Evolutionary conservation across 2,888 invertebrate genomes (phyloP).

Genomic region (Anaspis maculata): DNA sequence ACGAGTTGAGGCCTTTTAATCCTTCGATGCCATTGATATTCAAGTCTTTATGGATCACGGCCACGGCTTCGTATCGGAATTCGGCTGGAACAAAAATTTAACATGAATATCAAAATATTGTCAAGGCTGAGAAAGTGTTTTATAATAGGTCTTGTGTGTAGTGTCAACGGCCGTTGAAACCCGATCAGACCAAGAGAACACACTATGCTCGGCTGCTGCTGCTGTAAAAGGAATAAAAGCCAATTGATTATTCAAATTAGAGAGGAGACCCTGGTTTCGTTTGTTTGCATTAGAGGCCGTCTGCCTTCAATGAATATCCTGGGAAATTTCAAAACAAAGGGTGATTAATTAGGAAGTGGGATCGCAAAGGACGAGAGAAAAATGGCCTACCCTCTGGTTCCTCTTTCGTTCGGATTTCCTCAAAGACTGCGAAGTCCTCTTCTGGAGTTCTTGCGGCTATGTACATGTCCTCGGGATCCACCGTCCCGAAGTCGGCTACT

Average conservation of each 20-base stretch:
- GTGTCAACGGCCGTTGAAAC: too few species aligned
- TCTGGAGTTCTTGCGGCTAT: slow-evolving; percentile 65
- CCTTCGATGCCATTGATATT: slow-evolving; percentile 58
- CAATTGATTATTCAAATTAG: too few species aligned
- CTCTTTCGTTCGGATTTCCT: slow-evolving; percentile 67
- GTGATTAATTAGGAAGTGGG: too few species aligned
- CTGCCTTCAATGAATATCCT: too few species aligned
- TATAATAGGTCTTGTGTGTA: too few species aligned
- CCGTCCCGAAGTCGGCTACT: slow-evolving; percentile 72
- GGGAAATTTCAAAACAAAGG: too few species aligned
- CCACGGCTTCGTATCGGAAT: slow-evolving; percentile 74
- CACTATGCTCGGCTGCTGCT: too few species aligned
- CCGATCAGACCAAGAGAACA: too few species aligned
- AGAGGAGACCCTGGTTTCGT: too few species aligned
- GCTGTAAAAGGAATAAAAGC: too few species aligned
- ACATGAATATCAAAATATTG: neutral
- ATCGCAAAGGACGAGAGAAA: too few species aligned
- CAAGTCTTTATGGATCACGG: slow-evolving; percentile 69
- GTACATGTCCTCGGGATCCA: slow-evolving; percentile 85
- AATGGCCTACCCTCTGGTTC: slow-evolving; percentile 69
- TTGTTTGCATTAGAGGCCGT: too few species aligned
- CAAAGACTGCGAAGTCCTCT: slow-evolving; percentile 66
- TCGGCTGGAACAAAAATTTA: slow-evolving; percentile 47
- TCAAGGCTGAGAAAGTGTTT: slow-evolving; percentile 1
- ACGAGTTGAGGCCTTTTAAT: slow-evolving; percentile 69